A percentile compares a stretch with the other conserved stretches of the same genome.
These are phyloP conservation scores for Oreochromis mossambicus DNA, from an alignment of 2,797 vertebrate genomes.

Conservation along the genomic window DNA sequence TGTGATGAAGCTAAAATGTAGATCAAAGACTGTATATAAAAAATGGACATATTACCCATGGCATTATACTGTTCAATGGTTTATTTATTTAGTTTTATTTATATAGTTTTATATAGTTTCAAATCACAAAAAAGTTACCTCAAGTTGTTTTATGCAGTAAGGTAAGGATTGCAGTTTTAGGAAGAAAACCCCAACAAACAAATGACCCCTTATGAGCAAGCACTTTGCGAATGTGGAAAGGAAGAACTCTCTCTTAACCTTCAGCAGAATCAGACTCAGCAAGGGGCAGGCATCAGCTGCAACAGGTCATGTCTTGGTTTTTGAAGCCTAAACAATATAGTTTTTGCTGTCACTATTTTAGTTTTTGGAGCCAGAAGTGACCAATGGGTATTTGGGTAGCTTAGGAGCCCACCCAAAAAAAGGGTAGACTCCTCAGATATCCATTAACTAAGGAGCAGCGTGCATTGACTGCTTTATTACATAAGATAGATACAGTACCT, in stretches of 20 bases:
- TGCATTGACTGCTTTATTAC: not conserved
- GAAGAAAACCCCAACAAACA: not conserved
- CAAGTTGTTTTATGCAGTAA: not conserved
- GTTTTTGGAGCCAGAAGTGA: not conserved
- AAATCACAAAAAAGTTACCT: not conserved
- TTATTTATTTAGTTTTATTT: not conserved
- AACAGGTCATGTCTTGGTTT: not conserved
- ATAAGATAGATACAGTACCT: not conserved
- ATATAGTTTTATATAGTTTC: not conserved
- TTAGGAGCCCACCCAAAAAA: not conserved
- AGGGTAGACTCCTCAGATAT: not conserved
- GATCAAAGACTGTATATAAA: not conserved
- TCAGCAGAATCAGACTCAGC: not conserved
- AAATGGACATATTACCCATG: conserved; percentile 2
- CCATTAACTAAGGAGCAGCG: not conserved
- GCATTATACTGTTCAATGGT: not conserved
- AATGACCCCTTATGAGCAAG: not conserved
- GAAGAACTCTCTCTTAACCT: not conserved
- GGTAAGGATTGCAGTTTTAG: not conserved
- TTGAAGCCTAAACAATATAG: not conserved
- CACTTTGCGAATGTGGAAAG: not conserved
- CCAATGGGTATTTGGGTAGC: not conserved
- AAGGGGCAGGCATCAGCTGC: not conserved
- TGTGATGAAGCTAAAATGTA: conserved; percentile 26
- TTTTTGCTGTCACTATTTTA: not conserved